Base-by-base conservation (phyloP, 2,797 vertebrate species). In the Merluccius polli region DNA sequence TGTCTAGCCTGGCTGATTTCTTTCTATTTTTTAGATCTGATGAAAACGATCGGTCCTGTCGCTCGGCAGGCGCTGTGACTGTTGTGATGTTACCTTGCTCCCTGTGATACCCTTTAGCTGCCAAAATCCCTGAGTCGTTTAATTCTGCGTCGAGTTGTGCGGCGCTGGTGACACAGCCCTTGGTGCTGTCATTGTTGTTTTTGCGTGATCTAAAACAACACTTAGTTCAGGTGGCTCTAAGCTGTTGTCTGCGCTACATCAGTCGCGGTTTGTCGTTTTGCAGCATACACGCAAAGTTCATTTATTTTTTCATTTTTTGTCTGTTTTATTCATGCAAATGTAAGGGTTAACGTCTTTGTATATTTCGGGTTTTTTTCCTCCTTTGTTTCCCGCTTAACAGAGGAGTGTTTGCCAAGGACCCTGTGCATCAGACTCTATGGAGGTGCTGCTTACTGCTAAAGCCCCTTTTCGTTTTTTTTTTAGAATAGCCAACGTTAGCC, bases 41-140 rank as follows among this genome's bases (percentile, higher is more conserved):
- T 74, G 77, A 33, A 72, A 18, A 70, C 79, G 68, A 76, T 80
- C 71, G 70, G 70, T 83, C 78, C 72, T 74, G 33, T 65, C 44
- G 1, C 68, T 81, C 65, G 77, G 68, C 59, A 65, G 59, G 59
- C 24, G 27, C 59, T 27, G n/a, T 65, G 74, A 84, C 73, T 79
- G 68, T 79, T 85, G 76, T 35, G 77, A 77, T 74, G 73, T 77
- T 77, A 69, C 44, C 27, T 59, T 10, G 24, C 73, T 72, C 29
- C 24, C 29, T 24, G 72, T 71, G 70, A 30, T n/a, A 21, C 59
- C 59, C 27, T 65, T 65, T 65, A 65, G 59, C n/a, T 12, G 24
- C 2, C 4, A 65, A 65, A 65, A 65, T 27, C 59, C 59, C n/a
- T 2, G 24, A 27, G n/a, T 27, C 59, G 59, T 65, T 65, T 65